These are phyloP conservation scores for Varanus salvator DNA, from an alignment of 2,113 vertebrate species.

Conservation along the genomic window DNA sequence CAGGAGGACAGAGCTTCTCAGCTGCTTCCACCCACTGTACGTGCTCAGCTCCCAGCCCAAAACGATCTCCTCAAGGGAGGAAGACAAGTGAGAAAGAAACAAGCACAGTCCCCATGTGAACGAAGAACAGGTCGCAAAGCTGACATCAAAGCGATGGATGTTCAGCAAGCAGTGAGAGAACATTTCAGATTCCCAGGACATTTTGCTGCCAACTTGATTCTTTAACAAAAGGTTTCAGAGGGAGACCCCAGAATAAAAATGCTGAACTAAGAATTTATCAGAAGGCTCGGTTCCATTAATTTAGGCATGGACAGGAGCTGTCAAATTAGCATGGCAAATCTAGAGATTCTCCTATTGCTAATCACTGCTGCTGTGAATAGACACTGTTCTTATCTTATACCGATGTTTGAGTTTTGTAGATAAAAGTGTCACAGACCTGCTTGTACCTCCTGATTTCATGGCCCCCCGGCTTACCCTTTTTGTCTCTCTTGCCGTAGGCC, in stretches of 20 bases:
- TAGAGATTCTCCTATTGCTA: neutral
- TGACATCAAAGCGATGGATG: neutral
- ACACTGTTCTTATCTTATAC: neutral
- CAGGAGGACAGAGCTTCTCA: neutral
- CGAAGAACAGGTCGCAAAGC: neutral
- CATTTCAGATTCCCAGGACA: neutral
- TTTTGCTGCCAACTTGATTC: neutral
- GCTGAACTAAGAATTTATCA: constrained; percentile 2
- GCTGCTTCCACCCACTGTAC: neutral
- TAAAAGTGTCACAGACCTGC: neutral
- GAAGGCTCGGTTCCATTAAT: neutral
- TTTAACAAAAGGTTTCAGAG: neutral
- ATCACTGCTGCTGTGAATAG: neutral
- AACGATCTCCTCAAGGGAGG: neutral
- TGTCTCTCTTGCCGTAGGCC: neutral
- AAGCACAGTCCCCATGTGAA: neutral
- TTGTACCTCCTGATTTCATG: neutral
- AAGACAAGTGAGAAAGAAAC: neutral
- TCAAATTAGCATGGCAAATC: neutral
- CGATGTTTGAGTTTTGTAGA: neutral
- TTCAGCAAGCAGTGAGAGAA: neutral
- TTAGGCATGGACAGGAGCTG: neutral
- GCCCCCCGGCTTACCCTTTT: neutral
- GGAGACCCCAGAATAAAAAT: neutral
- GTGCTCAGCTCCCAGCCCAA: neutral